phyloP scores from a whole-genome alignment of 2,113 vertebrate species.

The Cynoglossus semilaevis region DNA sequence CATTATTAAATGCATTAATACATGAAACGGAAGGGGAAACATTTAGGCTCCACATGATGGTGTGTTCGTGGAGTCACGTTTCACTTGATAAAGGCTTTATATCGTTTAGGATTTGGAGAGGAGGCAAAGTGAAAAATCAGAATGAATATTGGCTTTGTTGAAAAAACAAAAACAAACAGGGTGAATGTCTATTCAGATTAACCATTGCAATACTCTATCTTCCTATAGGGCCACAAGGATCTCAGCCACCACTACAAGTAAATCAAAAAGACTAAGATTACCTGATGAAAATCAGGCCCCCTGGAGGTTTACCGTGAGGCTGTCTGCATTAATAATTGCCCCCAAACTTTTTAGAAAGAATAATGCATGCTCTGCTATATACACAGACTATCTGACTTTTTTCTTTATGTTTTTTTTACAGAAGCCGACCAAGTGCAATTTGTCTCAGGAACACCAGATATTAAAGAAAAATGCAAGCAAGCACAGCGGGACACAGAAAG shows the following conservation, averaged over 20 bases:
- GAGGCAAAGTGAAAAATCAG: too few relatives aligned
- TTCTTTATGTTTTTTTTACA: constrained; percentile 12
- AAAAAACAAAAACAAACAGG: too few relatives aligned
- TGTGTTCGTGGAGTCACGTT: constrained; percentile 54
- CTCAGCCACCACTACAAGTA: not conserved
- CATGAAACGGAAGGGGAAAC: constrained; percentile 28
- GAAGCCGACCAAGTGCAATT: constrained; percentile 44
- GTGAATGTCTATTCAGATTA: too few relatives aligned
- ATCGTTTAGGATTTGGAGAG: not conserved
- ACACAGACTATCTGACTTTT: constrained; percentile 47
- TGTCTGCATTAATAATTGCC: constrained; percentile 51
- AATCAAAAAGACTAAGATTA: constrained; percentile 7
- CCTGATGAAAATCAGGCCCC: constrained; percentile 23
- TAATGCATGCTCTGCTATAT: constrained; percentile 53
- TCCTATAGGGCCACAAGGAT: too few relatives aligned
- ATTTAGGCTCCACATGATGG: constrained; percentile 25
- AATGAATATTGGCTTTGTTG: too few relatives aligned
- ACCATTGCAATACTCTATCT: too few relatives aligned
- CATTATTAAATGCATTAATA: constrained; percentile 25
- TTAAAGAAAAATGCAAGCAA: constrained; percentile 56
- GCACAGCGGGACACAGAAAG: constrained; percentile 21
- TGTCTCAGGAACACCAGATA: constrained; percentile 54
- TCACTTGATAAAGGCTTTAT: constrained; percentile 52
- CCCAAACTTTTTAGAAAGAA: constrained; percentile 47
- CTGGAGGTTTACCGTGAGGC: constrained; percentile 35